Percentiles rank a stretch among this genome's conserved stretches.
phyloP scores from a whole-genome alignment of 2,888 invertebrate genomes.

The Nasonia oneida region DNA sequence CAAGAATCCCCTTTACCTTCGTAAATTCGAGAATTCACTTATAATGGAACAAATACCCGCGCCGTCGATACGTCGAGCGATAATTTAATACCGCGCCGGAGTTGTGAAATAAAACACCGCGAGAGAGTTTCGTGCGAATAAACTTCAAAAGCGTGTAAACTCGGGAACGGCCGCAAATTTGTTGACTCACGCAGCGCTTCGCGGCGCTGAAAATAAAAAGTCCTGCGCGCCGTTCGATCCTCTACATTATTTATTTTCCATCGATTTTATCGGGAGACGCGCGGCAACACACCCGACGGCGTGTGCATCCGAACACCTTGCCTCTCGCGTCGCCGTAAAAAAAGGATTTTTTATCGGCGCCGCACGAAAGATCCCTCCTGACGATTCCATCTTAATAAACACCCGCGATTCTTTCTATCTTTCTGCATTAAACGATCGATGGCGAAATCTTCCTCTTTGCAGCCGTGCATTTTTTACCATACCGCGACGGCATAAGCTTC shows the following conservation, averaged over 20 bases:
- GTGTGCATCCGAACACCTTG: slow-evolving; percentile 15
- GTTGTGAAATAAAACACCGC: slow-evolving; percentile 5
- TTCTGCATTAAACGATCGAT: background rate
- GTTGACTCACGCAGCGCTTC: slow-evolving; percentile 34
- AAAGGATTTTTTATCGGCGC: slow-evolving; percentile 61
- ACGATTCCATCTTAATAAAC: slow-evolving; percentile 49
- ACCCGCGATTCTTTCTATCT: background rate
- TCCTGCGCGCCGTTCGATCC: background rate
- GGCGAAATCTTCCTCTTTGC: background rate
- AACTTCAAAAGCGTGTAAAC: slow-evolving; percentile 36
- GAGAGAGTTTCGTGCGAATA: background rate
- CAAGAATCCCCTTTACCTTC: background rate
- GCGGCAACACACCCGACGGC: slow-evolving; percentile 3
- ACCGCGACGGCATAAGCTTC: slow-evolving; percentile 2
- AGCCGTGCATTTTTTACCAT: background rate
- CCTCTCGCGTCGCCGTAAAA: background rate
- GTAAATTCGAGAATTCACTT: background rate
- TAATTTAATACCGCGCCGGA: background rate
- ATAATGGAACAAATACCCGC: background rate
- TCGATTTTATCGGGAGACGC: slow-evolving; percentile 49
- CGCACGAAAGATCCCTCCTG: background rate
- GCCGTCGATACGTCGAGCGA: background rate
- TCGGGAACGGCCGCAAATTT: slow-evolving; percentile 27
- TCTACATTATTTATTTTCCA: slow-evolving; percentile 47
- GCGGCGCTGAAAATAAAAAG: slow-evolving; percentile 21